Evolutionary conservation across 1,140 invertebrate species (phyloP).

Genomic region (Aradophagus sp.): DNA sequence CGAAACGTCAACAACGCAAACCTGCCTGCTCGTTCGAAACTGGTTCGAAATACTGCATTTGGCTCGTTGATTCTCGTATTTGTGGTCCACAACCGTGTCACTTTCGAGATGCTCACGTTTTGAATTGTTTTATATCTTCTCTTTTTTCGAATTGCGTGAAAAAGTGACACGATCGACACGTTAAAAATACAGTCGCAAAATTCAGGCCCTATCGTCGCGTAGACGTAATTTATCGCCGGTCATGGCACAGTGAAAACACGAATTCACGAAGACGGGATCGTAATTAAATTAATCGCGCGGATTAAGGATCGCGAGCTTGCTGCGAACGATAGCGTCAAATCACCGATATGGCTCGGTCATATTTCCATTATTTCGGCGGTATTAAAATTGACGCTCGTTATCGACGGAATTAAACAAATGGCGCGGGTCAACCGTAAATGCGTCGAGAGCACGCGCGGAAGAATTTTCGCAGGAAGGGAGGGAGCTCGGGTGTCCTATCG

Average conservation of each 20-base stretch:
- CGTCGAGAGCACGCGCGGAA: slow-evolving; percentile 47
- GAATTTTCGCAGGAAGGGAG: slow-evolving; percentile 19
- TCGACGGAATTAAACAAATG: slow-evolving; percentile 60
- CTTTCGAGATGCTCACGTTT: no score
- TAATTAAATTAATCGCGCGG: slow-evolving; percentile 56
- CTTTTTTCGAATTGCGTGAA: no score
- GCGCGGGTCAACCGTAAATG: slow-evolving; percentile 54
- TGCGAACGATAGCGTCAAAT: slow-evolving; percentile 47
- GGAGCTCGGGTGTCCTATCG: no score
- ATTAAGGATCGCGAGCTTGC: slow-evolving; percentile 50
- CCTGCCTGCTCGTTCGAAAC: no score
- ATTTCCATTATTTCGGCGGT: slow-evolving; percentile 56
- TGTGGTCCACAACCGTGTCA: no score
- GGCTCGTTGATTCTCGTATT: no score
- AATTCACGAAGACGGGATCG: slow-evolving; percentile 32
- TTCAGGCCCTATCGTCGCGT: slow-evolving; percentile 20
- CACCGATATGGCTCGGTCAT: slow-evolving; percentile 49
- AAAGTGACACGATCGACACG: no score
- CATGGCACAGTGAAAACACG: slow-evolving; percentile 29
- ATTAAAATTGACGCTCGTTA: slow-evolving; percentile 58
- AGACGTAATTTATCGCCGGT: slow-evolving; percentile 40
- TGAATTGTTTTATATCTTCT: no score
- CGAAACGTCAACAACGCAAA: no score
- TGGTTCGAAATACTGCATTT: no score
- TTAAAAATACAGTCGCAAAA: slow-evolving; percentile 5